A percentile compares a stretch with the other conserved stretches of the same genome.
Conservation (phyloP, 2,888 invertebrate species). For the Herminia tarsipennalis region DNA sequence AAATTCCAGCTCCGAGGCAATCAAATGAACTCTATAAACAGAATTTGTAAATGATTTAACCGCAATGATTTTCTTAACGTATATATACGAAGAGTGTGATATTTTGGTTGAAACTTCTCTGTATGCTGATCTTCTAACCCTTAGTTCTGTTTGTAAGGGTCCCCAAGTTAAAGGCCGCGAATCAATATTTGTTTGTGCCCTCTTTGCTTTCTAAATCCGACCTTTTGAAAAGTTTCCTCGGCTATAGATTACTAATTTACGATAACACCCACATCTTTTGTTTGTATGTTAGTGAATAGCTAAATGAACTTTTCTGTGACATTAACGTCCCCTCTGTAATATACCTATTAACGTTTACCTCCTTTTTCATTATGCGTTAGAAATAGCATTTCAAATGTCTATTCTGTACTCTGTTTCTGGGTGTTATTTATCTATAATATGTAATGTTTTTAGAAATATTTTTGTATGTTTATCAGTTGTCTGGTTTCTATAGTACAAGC, state of each 20-base stretch:
- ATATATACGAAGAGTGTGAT: conserved; percentile 17
- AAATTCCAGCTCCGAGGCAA: too few relatives aligned
- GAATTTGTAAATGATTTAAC: conserved; percentile 13
- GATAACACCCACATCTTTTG: conserved; percentile 24
- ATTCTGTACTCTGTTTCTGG: too few relatives aligned
- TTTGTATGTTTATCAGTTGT: too few relatives aligned
- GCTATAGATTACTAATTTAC: conserved; percentile 48
- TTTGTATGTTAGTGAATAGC: conserved; percentile 4
- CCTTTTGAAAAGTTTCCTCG: conserved; percentile 53
- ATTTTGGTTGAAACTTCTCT: conserved; percentile 32
- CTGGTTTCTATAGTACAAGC: too few relatives aligned
- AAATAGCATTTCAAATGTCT: too few relatives aligned
- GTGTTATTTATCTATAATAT: too few relatives aligned
- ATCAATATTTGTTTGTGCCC: conserved; percentile 70
- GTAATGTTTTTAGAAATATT: too few relatives aligned
- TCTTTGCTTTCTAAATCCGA: conserved; percentile 64
- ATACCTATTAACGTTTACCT: too few relatives aligned
- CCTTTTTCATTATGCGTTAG: too few relatives aligned
- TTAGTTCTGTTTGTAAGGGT: conserved; percentile 55
- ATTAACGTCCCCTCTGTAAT: conserved; percentile 14
- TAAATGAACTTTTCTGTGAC: conserved; percentile 3
- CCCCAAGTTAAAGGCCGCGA: conserved; percentile 57
- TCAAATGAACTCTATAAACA: conserved; percentile 12
- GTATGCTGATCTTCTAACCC: conserved; percentile 41
- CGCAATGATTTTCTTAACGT: conserved; percentile 4